phyloP scores from a whole-genome alignment of 1,140 invertebrate species.

The Euura saliciscinereae region DNA sequence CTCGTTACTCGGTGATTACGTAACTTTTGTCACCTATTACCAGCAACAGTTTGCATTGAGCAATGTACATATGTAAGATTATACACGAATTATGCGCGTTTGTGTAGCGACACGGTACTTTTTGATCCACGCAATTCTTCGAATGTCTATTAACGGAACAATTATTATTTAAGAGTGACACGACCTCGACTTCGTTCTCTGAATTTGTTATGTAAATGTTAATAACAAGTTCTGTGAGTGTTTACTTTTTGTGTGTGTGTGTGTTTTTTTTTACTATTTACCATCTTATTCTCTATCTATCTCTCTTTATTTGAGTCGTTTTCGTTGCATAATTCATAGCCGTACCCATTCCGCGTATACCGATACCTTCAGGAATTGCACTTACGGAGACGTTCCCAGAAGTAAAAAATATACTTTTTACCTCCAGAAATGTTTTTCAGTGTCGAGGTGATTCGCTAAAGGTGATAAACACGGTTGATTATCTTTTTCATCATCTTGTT shows the following conservation, averaged over 20 bases:
- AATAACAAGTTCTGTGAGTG: background rate
- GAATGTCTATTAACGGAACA: background rate
- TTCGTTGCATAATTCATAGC: background rate
- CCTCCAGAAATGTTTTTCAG: no score
- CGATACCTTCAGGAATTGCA: background rate
- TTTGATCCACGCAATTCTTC: background rate
- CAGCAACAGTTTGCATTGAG: no score
- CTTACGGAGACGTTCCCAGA: background rate
- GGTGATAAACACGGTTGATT: no score
- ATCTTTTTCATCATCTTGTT: no score
- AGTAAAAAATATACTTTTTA: background rate
- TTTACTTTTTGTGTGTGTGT: background rate
- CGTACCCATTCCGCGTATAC: background rate
- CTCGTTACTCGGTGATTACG: no score
- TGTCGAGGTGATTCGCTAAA: no score
- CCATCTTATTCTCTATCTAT: background rate
- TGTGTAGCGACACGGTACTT: background rate
- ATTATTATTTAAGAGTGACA: background rate
- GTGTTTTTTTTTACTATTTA: background rate
- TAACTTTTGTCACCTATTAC: no score
- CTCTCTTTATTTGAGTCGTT: background rate
- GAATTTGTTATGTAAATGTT: constrained; percentile 2
- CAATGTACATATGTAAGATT: no score
- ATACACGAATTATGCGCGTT: background rate
- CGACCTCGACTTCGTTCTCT: constrained; percentile 1